Conservation (phyloP, 2,888 invertebrate genomes). For the Drosophila flavopinicola region DNA sequence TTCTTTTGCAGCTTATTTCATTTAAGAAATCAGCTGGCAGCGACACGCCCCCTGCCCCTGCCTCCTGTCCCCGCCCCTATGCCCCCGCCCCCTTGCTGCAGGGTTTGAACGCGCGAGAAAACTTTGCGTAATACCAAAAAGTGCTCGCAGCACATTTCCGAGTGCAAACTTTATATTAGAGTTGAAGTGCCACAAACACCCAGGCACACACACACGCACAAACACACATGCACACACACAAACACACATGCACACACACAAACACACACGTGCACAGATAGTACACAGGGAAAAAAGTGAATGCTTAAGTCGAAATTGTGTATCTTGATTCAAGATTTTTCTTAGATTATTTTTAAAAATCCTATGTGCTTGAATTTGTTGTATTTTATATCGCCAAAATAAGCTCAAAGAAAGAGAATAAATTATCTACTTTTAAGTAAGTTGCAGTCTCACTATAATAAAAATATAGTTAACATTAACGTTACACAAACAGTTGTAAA, state of each 20-base stretch:
- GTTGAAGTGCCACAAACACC: conserved; percentile 73
- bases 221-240: conserved; percentile 7
- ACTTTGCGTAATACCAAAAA: conserved; percentile 78
- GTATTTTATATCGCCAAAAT: too few relatives aligned
- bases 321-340: too few relatives aligned
- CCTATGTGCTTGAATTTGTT: too few relatives aligned
- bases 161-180: conserved; percentile 78
- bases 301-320: too few relatives aligned
- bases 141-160: conserved; percentile 75
- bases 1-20: conserved; percentile 30
- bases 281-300: too few relatives aligned
- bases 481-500: too few relatives aligned
- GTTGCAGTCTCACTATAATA: too few relatives aligned
- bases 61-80: conserved; percentile 11
- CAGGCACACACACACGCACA: conserved; percentile 18
- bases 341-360: too few relatives aligned
- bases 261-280: too few relatives aligned
- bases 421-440: too few relatives aligned
- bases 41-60: conserved; percentile 11
- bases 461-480: too few relatives aligned
- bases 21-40: conserved; percentile 61
- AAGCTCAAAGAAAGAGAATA: too few relatives aligned
- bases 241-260: conserved; percentile 16
- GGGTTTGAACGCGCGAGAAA: conserved; percentile 46
- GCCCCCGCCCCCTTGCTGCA: conserved; percentile 6